phyloP scores from a whole-genome alignment of 2,797 vertebrate species.

The Serranus cabrilla region DNA sequence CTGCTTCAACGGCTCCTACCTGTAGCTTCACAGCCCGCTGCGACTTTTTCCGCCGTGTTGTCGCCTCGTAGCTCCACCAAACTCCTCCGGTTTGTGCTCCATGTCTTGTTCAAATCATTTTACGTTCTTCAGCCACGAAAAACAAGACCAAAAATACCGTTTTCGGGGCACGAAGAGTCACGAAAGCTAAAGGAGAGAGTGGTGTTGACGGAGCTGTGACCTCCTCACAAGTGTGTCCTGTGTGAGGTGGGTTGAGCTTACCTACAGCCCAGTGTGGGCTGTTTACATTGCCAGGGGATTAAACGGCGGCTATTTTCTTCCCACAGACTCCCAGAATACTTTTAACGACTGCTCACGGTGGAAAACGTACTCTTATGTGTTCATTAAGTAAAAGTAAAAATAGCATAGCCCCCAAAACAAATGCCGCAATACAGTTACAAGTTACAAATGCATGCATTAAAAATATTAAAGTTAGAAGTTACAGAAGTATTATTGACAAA shows the following conservation, averaged over 20 bases:
- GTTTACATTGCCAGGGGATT: slow-evolving; percentile 57
- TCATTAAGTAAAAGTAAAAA: too few relatives aligned
- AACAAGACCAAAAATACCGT: fast-evolving
- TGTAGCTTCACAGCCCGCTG: slow-evolving; percentile 54
- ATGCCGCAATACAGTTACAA: too few relatives aligned
- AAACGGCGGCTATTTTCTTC: slow-evolving; percentile 31
- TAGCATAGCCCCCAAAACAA: too few relatives aligned
- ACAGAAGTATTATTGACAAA: too few relatives aligned
- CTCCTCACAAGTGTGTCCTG: slow-evolving; percentile 29
- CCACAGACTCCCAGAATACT: slow-evolving; percentile 36
- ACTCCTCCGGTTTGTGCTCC: neutral
- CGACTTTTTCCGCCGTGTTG: slow-evolving; percentile 20
- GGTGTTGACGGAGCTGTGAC: slow-evolving; percentile 29
- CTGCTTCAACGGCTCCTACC: slow-evolving; percentile 54
- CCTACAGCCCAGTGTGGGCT: slow-evolving; percentile 55
- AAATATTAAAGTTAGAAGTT: too few relatives aligned
- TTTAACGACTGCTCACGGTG: neutral
- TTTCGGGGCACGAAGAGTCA: fast-evolving
- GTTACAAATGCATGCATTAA: too few relatives aligned
- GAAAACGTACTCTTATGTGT: too few relatives aligned
- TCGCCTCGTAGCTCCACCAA: neutral
- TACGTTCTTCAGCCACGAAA: neutral
- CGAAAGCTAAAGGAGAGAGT: neutral
- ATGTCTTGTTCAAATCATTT: slow-evolving; percentile 17
- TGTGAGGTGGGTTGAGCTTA: slow-evolving; percentile 67